Evolutionary conservation across 2,113 vertebrate genomes (phyloP), one percentile per base, ranked within the genome.

Genomic region (Corvus hawaiiensis): DNA sequence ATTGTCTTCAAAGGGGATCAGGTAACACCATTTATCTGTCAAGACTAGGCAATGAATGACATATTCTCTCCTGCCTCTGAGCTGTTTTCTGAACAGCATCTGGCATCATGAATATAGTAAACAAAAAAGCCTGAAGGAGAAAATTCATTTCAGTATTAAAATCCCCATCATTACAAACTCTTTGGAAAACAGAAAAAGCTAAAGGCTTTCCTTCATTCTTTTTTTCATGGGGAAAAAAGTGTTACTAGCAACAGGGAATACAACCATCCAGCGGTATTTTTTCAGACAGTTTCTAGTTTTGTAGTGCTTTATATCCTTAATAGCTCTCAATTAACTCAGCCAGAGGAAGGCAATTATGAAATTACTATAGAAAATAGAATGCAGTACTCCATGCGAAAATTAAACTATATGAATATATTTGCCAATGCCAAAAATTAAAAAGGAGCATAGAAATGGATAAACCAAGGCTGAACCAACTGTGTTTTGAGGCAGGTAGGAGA

Each of bases 331-430:
- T 73, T 62, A 83, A 63, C 24, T 68, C 49, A 69, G 16, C 14
- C 37, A 92, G 37, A 76, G 23, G 15, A 91, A 79, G 56, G 8
- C n/a, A 61, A 89, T 68, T 83, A 56, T 46, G 32, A 92, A 88
- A 85, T 76, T 54, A 76, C 28, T 69, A 72, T 7, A 76, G 61
- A 61, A 93, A 79, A 83, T 0, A 76, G 23, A 76, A 83, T 72
- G 46, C 44, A 90, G 17, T 16, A 18, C 21, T 67, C 37, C 7
- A 16, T 39, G 43, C 22, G 89, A 93, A 92, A 86, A 66, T 35
- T 16, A 90, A 88, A 48, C 30, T 32, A 12, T 7, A 80, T 16
- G 2, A 55, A 87, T 58, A 28, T 39, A 61, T 68, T 67, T 9
- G 1, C 66, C 76, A 76, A 73, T 24, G 4, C 12, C 4, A 7